Conservation (phyloP, 2,797 vertebrate genomes). For the Arnoldichthys spilopterus region DNA sequence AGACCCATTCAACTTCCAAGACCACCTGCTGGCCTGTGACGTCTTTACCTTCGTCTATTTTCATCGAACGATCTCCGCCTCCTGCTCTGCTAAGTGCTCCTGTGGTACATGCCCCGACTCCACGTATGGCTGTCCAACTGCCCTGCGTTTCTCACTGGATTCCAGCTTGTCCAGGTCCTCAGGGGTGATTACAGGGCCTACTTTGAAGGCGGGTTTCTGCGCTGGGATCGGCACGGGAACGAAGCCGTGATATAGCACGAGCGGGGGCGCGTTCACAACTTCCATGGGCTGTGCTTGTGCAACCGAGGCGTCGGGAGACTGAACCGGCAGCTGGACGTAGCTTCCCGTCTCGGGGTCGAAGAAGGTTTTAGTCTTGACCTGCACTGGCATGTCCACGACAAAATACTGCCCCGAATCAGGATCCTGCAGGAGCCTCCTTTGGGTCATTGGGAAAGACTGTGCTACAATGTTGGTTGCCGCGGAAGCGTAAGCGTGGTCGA, state of each 20-base stretch:
- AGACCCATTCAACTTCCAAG: conserved; percentile 76
- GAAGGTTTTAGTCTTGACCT: conserved; percentile 92
- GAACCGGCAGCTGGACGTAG: conserved; percentile 90
- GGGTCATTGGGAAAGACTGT: conserved; percentile 83
- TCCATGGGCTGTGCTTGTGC: conserved; percentile 74
- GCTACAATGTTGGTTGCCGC: conserved; percentile 55
- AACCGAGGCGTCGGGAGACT: conserved; percentile 74
- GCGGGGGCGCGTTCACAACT: conserved; percentile 71
- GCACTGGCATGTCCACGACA: conserved; percentile 90
- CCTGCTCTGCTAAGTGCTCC: conserved; percentile 66
- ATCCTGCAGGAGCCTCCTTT: conserved; percentile 93
- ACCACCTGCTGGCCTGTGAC: conserved; percentile 65
- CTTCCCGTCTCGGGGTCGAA: conserved; percentile 93
- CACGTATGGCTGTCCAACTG: conserved; percentile 63
- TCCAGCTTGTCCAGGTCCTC: conserved; percentile 42
- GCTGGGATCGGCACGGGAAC: conserved; percentile 80
- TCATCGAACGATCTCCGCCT: conserved; percentile 72
- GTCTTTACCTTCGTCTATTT: conserved; percentile 43
- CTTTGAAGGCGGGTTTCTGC: conserved; percentile 75
- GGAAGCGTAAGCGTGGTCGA: conserved; percentile 66
- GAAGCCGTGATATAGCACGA: conserved; percentile 83
- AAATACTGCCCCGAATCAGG: conserved; percentile 95
- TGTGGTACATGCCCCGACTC: conserved; percentile 69
- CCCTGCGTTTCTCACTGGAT: conserved; percentile 51
- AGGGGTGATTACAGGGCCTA: conserved; percentile 66